Conservation (phyloP, 2,888 invertebrate genomes). For the Fabriciana adippe region DNA sequence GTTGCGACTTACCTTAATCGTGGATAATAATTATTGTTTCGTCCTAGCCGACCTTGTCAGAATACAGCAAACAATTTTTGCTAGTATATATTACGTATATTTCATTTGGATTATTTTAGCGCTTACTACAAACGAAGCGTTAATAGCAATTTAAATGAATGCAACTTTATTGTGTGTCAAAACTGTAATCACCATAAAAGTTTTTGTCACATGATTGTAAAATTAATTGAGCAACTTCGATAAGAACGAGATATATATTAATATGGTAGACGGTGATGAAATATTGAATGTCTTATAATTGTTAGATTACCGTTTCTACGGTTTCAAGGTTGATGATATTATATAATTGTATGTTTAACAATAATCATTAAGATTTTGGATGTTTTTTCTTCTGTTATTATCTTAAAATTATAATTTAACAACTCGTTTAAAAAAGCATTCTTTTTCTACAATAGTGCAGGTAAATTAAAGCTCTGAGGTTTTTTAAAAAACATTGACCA, state of each 20-base stretch:
- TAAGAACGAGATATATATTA: not conserved
- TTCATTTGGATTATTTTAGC: constrained; percentile 30
- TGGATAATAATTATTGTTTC: constrained; percentile 48
- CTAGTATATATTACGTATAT: constrained; percentile 20
- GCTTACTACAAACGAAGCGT: constrained; percentile 33
- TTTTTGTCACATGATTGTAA: constrained; percentile 24
- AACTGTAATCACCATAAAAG: constrained; percentile 28
- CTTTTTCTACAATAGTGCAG: too few species aligned
- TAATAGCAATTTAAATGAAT: constrained; percentile 37
- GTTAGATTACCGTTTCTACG: not conserved
- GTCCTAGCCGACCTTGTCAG: constrained; percentile 50
- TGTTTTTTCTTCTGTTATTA: too few species aligned
- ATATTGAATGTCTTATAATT: not conserved
- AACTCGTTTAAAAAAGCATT: too few species aligned
- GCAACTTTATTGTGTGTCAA: constrained; percentile 38
- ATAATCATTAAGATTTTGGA: too few species aligned
- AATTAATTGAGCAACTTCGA: constrained; percentile 18
- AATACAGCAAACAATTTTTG: constrained; percentile 38
- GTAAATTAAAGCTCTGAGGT: too few species aligned
- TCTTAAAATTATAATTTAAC: too few species aligned
- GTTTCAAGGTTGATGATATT: too few species aligned
- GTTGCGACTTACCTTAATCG: constrained; percentile 46
- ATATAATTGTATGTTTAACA: too few species aligned
- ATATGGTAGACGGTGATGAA: not conserved
- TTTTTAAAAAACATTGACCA: too few species aligned